A percentile compares a stretch with the other conserved stretches of the same genome.
phyloP scores from a whole-genome alignment of 2,113 vertebrate genomes.

The Ciconia boyciana region DNA sequence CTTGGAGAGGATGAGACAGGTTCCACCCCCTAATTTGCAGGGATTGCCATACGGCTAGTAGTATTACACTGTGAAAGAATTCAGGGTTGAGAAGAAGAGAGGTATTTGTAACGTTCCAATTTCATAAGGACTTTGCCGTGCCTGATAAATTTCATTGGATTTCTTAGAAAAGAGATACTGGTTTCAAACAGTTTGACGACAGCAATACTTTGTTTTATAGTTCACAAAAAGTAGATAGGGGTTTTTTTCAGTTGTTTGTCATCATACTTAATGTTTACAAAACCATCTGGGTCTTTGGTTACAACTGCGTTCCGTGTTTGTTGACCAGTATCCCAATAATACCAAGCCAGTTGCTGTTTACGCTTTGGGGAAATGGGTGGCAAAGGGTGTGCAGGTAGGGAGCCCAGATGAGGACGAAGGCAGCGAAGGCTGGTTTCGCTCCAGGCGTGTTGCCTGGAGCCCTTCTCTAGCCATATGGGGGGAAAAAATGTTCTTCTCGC shows the following conservation, averaged over 20 bases:
- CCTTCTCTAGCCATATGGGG: neutral
- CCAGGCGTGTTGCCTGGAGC: neutral
- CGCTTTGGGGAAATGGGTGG: neutral
- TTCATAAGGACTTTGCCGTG: neutral
- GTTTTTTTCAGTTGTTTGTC: neutral
- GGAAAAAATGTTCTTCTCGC: neutral
- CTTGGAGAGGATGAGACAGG: neutral
- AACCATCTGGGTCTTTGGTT: neutral
- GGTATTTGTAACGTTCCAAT: neutral
- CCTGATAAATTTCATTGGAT: neutral
- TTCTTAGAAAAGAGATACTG: neutral
- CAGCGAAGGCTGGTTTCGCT: neutral
- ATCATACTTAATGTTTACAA: neutral
- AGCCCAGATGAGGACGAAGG: accelerated
- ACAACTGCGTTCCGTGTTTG: neutral
- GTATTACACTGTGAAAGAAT: neutral
- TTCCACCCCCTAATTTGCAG: neutral
- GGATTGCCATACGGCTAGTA: neutral
- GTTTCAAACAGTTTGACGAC: neutral
- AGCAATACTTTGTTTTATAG: neutral
- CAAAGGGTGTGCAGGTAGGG: neutral
- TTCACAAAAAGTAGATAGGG: neutral
- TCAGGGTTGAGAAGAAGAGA: neutral
- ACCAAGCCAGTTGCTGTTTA: neutral
- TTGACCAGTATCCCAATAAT: neutral